Evolutionary conservation across 2,888 invertebrate species (phyloP), one percentile per base, ranked within the genome.

Genomic region (Trachelus stipa): DNA sequence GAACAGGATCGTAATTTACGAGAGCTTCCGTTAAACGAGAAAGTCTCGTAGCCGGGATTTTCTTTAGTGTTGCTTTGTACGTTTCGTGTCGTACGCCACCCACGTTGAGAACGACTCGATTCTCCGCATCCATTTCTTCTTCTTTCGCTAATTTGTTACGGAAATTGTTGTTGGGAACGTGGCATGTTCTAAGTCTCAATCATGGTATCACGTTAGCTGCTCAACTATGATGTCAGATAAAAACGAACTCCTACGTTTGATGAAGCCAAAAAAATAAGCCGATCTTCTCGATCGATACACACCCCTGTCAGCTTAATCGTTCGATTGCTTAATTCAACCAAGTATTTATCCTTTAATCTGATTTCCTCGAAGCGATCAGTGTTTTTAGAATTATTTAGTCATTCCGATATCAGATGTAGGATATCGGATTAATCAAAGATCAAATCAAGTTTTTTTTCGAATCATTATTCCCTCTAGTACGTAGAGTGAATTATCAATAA

Each of bases 81-180:
- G 96, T 96, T 92, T 95, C 95, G 92, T 94, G 94, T 92, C 94
- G 89, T 78, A 98, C 97, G 83, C 98, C 98, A 83, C 98, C 98
- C 90, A 98, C 97, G 93, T 98, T 98, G 90, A 98, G 93, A 92
- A 98, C 97, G 89, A 98, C 97, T 90, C 98, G 95, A 92, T 98
- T 97, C 93, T 98, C 98, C 85, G 97, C 96, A 94, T 97, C 97
- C 96, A 96, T 96, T 81, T 82, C 89, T 74, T 79, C 68, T 23
- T 56, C 2, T 15, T 56, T 23, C 23, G 15, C 23, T 23, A 23
- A 23, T 40, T 40, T 15, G 15, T 40, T 40, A 40, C 23, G 15
- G 23, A 40, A 23, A 23, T 56, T 56, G 6, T 9, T 23, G 23
- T 56, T 56, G 23, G 56, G 23, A 56, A 23, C 23, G 15, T 23